Percentiles rank a stretch among this genome's conserved stretches.
Conservation (phyloP, 1,140 invertebrate species). For the Neodiprion pinetum region DNA sequence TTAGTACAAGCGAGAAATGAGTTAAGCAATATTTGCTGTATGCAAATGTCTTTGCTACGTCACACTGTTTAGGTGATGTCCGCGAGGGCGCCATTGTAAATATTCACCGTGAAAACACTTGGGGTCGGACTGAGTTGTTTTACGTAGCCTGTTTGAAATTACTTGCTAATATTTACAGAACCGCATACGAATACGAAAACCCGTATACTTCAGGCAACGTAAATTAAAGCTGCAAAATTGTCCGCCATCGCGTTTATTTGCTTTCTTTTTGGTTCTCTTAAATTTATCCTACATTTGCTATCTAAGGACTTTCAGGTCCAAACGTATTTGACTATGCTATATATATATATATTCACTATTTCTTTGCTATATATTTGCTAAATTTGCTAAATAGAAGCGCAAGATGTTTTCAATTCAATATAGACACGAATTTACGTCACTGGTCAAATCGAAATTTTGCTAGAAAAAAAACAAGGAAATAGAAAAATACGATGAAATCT, state of each 20-base stretch:
- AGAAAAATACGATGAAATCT: not conserved
- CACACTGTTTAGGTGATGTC: slow-evolving; percentile 16
- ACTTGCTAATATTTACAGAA: slow-evolving; percentile 23
- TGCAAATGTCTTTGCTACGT: slow-evolving; percentile 9
- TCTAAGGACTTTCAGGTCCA: slow-evolving; percentile 11
- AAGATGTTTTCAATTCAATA: slow-evolving; percentile 9
- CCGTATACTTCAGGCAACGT: slow-evolving; percentile 18
- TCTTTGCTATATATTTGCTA: not conserved
- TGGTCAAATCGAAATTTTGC: not conserved
- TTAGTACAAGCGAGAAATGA: slow-evolving; percentile 1
- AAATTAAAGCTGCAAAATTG: slow-evolving; percentile 25
- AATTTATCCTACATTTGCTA: slow-evolving; percentile 20
- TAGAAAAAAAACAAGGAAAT: not conserved
- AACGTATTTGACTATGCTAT: not conserved
- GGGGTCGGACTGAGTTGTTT: slow-evolving; percentile 15
- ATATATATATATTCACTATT: not conserved
- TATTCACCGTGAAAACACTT: slow-evolving; percentile 2
- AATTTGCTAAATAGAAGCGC: slow-evolving; percentile 8
- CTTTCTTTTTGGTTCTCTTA: slow-evolving; percentile 1
- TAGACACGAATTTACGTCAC: slow-evolving; percentile 7
- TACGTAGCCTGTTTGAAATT: slow-evolving; percentile 20
- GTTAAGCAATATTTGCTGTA: not conserved
- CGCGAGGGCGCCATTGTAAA: slow-evolving; percentile 11
- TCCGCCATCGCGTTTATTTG: slow-evolving; percentile 14
- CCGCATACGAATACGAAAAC: slow-evolving; percentile 9